Evolutionary conservation across 1,140 invertebrate genomes (phyloP), one percentile per base, ranked within the genome.

Genomic region (Brachionus sp.): DNA sequence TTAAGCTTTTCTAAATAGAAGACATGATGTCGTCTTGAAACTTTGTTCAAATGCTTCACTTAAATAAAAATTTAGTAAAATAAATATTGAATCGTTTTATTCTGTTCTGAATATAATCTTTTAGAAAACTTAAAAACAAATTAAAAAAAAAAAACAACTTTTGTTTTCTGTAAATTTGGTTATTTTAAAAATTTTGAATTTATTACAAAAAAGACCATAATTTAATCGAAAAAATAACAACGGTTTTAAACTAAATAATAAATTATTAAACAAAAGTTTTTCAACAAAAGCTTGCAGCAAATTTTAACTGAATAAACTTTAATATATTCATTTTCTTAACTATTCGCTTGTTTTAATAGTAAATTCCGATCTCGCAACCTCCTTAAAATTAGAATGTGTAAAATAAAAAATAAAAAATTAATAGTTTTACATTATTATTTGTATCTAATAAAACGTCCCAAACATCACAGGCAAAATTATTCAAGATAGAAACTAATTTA

Each of bases 281-380:
- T 42, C 12, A 42, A 64, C 7, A n/a, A 19, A 39, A 39, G 7
- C 9, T 16, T 19, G 23, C 16, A 64, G 23, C 16, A 70, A n/a
- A 4, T 19, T 70, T 70, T 39, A 70, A 70, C 66, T 6, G 1
- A 37, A 39, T 42, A n/a, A 70, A 6, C 35, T 70, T 39, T 0
- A 68, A 37, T n/a, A 66, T 25, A 66, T 66, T 3, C n/a, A 3
- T 29, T 10, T 2, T 1, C n/a, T 57, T 1, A 57, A 16, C 13
- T 23, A 25, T 46, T 75, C n/a, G 12, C 33, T 46, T 29, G 10
- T 29, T 46, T 75, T 50, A 10, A 75, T 3, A 29, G 25, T 12
- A 75, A 75, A 75, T 46, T 75, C 70, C 1, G 70, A 50, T 46
- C 39, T 75, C 44, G 70, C 10, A 46, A 75, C 25, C n/a, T 75